Evolutionary conservation across 1,140 invertebrate genomes (phyloP), one percentile per base, ranked within the genome.

Genomic region (Caerostris darwini): DNA sequence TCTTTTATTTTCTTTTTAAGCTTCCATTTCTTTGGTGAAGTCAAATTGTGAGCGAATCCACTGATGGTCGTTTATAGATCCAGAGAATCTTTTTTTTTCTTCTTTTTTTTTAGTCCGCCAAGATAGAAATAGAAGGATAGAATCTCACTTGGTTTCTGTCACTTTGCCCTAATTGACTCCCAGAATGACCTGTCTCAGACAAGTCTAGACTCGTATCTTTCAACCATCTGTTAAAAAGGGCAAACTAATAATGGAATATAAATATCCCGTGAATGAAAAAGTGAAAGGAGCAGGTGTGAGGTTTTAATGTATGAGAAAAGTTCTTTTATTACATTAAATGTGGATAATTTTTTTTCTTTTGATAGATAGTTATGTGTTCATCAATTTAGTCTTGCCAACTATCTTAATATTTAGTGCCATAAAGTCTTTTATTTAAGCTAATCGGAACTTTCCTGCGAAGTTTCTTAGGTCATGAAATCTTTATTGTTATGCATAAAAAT

Each of bases 141-240:
- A 77, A 34, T 50, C 69, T 77, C 50, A 5, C 61, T 64, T 64
- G 61, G n/a, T 64, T 17, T 61, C 59, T 61, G 59, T 14, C 10
- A 5, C 19, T 77, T n/a, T 77, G 50, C 34, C 50, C 50, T 19
- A 50, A 2, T 77, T 77, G 69, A 19, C 34, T 8, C 17, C 59
- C 59, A 4, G 17, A 61, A 61, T 61, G 8, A 34, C 34, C 10
- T 53, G 69, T 77, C 69, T 77, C 69, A 50, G 69, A 77, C 69
- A 77, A 77, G 69, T 77, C 69, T 77, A 77, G 69, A 77, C 69
- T 34, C 34, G n/a, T 69, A 77, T 50, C 69, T 77, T 77, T 64
- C 50, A 77, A 53, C 69, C 34, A 77, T 53, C 34, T 34, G 10
- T n/a, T n/a, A n/a, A n/a, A 77, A 77, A 77, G 5, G 19, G 50